Evolutionary conservation across 2,888 invertebrate species (phyloP), one percentile per base, ranked within the genome.

Genomic region (Drosophila infuscata): DNA sequence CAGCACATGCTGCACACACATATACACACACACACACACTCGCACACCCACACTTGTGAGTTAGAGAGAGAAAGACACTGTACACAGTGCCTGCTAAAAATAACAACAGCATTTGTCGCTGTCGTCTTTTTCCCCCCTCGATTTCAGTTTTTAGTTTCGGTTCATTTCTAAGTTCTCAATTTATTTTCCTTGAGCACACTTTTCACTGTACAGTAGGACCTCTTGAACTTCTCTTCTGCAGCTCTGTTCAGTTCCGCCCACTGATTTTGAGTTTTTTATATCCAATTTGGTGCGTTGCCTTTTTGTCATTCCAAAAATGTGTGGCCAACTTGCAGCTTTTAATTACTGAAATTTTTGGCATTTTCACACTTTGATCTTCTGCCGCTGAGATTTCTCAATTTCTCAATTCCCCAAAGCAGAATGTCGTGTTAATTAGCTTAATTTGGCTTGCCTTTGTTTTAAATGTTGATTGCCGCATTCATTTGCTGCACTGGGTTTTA

Each of bases 1-100:
- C 77, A 71, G 38, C 85, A 85, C 85, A 84, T 82, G 82, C 70
- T 82, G 46, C 51, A 51, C 64, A 63, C 58, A 32, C 59, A 25
- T 46, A 64, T 54, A 41, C 66, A 35, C 56, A 7, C 59, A 60
- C 53, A 12, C 56, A 53, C 51, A 57, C 52, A 36, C 33, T 29
- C 9, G 4, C 58, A 59, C 43, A 48, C 56, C 46, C 30, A 52
- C 38, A 46, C 54, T 36, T 36, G 17, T 36, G 6, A 36, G 36
- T 12, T 59, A 30, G 49, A 70, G 36, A 56, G 46, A n/a, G 51
- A 53, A 33, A 49, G 53, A 36, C 46, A 38, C 15, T 15, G 3
- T 30, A 66, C 57, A 70, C 25, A 25, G 25, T 57, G 54, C 29
- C 56, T 72, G 66, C 88, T 82, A 76, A 87, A 84, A 87, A 82